These are phyloP conservation scores for Lethrus apterus DNA, from an alignment of 1,140 invertebrate genomes.

Conservation along the genomic window DNA sequence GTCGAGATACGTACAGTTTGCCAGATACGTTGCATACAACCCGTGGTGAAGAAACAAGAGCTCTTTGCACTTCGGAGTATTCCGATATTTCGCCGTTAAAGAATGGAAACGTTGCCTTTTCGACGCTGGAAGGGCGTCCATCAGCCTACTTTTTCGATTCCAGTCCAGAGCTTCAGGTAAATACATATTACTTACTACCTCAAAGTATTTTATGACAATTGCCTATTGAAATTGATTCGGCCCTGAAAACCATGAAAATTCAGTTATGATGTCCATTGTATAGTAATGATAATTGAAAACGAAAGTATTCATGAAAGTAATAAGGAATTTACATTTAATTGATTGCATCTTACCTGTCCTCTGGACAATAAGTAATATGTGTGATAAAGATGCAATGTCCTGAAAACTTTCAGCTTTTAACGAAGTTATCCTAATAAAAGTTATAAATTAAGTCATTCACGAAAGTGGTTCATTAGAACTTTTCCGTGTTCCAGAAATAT, in stretches of 20 bases:
- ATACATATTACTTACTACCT: constrained; percentile 5
- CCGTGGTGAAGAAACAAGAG: constrained; percentile 71
- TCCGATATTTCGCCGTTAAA: constrained; percentile 94
- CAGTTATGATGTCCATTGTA: not conserved
- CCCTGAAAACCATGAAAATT: too few species aligned
- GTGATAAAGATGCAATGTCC: too few species aligned
- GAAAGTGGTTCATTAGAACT: too few species aligned
- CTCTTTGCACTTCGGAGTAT: constrained; percentile 92
- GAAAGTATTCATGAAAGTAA: too few species aligned
- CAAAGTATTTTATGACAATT: not conserved
- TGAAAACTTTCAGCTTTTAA: too few species aligned
- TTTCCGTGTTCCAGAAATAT: too few species aligned
- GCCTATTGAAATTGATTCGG: not conserved
- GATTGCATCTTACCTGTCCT: too few species aligned
- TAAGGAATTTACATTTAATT: too few species aligned
- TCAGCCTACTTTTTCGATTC: constrained; percentile 87
- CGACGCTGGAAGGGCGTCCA: constrained; percentile 89
- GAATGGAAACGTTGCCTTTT: constrained; percentile 93
- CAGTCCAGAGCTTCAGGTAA: constrained; percentile 79
- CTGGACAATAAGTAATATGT: too few species aligned
- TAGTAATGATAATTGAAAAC: not conserved
- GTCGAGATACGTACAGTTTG: constrained; percentile 81
- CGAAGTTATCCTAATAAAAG: too few species aligned
- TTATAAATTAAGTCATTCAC: too few species aligned
- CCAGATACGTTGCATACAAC: constrained; percentile 64